Conservation (phyloP, 2,797 vertebrate species). For the Erethizon dorsatum region DNA sequence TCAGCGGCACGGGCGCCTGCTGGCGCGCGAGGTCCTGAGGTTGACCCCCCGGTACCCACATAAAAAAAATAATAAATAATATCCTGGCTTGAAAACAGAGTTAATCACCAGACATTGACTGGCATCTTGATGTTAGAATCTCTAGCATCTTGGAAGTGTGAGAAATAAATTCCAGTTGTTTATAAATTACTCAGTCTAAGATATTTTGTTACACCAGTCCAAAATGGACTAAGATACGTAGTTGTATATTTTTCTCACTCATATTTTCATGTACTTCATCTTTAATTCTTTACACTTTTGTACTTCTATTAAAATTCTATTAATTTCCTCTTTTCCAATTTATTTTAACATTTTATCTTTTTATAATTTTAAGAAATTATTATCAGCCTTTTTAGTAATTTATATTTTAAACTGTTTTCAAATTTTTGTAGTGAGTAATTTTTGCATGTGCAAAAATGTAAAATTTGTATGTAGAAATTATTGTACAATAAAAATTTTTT, state of each 20-base stretch:
- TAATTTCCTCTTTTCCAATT: constrained; percentile 14
- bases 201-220: not conserved
- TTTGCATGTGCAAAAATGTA: not conserved
- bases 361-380: not conserved
- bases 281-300: constrained; percentile 23
- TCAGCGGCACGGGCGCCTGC: no score
- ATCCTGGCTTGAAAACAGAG: not conserved
- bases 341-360: not conserved
- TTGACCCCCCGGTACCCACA: no score
- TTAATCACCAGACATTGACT: not conserved
- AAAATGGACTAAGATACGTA: not conserved
- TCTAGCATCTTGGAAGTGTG: not conserved
- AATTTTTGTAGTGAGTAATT: not conserved
- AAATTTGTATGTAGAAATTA: not conserved
- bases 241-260: not conserved
- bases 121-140: not conserved
- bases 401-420: constrained; percentile 33
- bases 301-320: constrained; percentile 29
- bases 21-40: no score
- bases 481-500: constrained; percentile 13
- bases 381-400: not conserved
- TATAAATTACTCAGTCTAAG: not conserved
- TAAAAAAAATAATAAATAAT: no score
- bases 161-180: not conserved
- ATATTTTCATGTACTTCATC: not conserved